Conservation (phyloP, 2,888 invertebrate species). For the Drosophila pegasa region DNA sequence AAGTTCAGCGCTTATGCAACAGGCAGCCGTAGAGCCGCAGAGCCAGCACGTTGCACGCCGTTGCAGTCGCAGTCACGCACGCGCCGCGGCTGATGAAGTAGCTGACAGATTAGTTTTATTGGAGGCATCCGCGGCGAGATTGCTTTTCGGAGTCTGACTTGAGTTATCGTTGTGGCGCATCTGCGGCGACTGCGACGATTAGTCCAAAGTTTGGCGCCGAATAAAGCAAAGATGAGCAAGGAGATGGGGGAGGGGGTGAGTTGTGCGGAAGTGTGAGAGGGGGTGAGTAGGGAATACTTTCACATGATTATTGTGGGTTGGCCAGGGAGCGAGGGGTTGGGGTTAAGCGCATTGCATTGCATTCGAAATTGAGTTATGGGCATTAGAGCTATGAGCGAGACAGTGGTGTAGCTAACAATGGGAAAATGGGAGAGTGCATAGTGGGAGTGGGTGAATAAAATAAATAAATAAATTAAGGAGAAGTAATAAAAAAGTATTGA, state of each 20-base stretch:
- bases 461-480: background rate
- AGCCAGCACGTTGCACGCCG: conserved; percentile 41
- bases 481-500: background rate
- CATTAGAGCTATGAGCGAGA: conserved; percentile 18
- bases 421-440: background rate
- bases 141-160: conserved; percentile 15
- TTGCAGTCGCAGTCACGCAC: conserved; percentile 63
- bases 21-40: conserved; percentile 32
- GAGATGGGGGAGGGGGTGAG: background rate
- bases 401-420: conserved; percentile 25
- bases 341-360: background rate
- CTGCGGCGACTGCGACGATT: conserved; percentile 37
- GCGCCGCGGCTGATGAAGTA: conserved; percentile 67
- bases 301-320: conserved; percentile 42
- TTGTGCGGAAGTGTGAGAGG: too few relatives aligned
- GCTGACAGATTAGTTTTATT: conserved; percentile 71
- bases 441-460: background rate
- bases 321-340: conserved; percentile 7
- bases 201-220: conserved; percentile 47
- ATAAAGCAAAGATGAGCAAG: conserved; percentile 27
- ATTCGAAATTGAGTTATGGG: conserved; percentile 62
- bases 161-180: conserved; percentile 58
- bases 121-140: conserved; percentile 36
- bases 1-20: conserved; percentile 68
- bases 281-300: conserved; percentile 40